Evolutionary conservation across 2,888 invertebrate genomes (phyloP).

Genomic region (Catotricha subobsoleta): DNA sequence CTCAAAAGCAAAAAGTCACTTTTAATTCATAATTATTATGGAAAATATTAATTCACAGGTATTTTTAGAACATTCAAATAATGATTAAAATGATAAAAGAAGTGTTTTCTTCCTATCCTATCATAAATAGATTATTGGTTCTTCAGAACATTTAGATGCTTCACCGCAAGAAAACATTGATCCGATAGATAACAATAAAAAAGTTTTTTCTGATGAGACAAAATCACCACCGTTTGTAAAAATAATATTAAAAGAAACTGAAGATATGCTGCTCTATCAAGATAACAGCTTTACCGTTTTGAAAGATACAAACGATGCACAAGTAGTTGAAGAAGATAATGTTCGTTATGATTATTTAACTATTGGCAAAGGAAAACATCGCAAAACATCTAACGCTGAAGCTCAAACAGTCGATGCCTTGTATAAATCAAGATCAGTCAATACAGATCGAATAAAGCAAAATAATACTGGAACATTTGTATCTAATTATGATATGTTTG

Average conservation of each 20-base stretch:
- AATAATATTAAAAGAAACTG: constrained; percentile 47
- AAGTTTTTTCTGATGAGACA: no score
- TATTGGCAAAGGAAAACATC: constrained; percentile 44
- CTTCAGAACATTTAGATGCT: no score
- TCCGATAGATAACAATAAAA: no score
- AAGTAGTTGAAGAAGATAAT: constrained; percentile 40
- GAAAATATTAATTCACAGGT: no score
- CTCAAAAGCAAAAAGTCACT: no score
- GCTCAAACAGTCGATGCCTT: constrained; percentile 46
- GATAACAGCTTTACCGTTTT: constrained; percentile 41
- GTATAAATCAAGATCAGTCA: constrained; percentile 44
- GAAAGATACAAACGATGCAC: constrained; percentile 34
- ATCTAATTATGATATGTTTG: constrained; percentile 62
- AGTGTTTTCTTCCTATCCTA: no score
- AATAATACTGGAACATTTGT: constrained; percentile 44
- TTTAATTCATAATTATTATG: no score
- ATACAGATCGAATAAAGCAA: constrained; percentile 35
- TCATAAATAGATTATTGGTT: no score
- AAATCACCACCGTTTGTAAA: constrained; percentile 39
- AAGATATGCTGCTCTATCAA: constrained; percentile 43
- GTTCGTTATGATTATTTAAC: constrained; percentile 47
- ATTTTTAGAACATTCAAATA: no score
- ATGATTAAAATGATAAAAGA: no score
- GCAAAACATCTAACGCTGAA: constrained; percentile 46
- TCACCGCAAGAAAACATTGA: no score